A percentile compares a stretch with the other conserved stretches of the same genome.
Conservation (phyloP, 2,888 invertebrate species). For the Chymomyza amoena region DNA sequence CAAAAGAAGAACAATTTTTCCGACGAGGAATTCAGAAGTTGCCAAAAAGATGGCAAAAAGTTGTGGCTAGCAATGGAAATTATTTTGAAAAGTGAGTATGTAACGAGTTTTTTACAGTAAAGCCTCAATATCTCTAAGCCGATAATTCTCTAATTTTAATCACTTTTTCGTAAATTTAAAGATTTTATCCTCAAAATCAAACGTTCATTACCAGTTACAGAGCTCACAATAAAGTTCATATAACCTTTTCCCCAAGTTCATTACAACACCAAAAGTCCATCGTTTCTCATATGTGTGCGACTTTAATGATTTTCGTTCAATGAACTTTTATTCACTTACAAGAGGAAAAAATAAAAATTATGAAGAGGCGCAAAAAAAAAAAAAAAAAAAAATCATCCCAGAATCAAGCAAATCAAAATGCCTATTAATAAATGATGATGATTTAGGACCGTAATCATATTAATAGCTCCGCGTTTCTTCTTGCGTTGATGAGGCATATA, state of each 20-base stretch:
- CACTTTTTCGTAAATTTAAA: no score
- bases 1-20: no score
- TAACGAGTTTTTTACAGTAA: no score
- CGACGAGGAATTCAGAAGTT: no score
- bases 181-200: no score
- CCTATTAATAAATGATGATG: conserved; percentile 50
- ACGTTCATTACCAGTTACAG: neutral
- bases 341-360: conserved; percentile 16
- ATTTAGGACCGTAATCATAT: conserved; percentile 44
- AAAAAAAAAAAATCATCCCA: conserved; percentile 19
- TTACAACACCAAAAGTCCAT: neutral
- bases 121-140: no score
- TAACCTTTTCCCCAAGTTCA: neutral
- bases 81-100: no score
- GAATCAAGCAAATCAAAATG: neutral
- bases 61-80: no score
- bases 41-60: no score
- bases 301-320: conserved; percentile 44
- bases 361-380: conserved; percentile 7
- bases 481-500: neutral
- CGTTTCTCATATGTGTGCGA: neutral
- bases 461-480: conserved; percentile 25
- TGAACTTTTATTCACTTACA: conserved; percentile 47
- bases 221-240: neutral
- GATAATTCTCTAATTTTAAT: no score